Evolutionary conservation across 2,888 invertebrate species (phyloP).

Genomic region (Tetranychus truncatus): DNA sequence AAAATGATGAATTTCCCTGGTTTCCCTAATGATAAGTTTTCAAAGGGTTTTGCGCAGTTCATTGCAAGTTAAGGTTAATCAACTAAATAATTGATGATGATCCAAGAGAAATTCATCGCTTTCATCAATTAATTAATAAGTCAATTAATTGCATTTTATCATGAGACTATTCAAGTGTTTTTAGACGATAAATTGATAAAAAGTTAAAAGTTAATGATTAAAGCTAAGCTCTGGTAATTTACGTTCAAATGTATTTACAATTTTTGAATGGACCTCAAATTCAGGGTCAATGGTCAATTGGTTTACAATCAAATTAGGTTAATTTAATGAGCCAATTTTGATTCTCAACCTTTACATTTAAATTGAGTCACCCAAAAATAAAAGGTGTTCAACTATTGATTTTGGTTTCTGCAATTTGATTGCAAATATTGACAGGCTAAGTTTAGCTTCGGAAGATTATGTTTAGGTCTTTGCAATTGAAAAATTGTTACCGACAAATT

Average conservation of each 20-base stretch:
- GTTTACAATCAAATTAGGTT: too few relatives aligned
- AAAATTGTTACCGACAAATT: background rate
- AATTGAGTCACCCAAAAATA: background rate
- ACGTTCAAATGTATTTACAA: too few relatives aligned
- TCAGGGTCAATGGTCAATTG: too few relatives aligned
- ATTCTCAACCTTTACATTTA: too few relatives aligned
- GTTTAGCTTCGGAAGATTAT: background rate
- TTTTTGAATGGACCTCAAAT: too few relatives aligned
- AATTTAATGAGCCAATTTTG: too few relatives aligned
- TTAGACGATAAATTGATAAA: background rate
- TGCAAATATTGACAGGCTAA: background rate
- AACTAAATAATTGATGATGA: background rate
- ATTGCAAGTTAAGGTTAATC: background rate
- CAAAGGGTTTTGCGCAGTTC: background rate
- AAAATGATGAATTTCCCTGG: background rate
- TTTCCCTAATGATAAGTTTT: background rate
- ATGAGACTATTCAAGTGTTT: background rate
- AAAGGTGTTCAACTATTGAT: background rate
- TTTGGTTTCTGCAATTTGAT: background rate
- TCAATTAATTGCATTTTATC: background rate
- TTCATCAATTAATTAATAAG: background rate
- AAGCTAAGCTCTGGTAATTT: too few relatives aligned
- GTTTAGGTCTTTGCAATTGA: background rate
- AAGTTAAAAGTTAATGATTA: too few relatives aligned
- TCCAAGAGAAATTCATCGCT: background rate